Conservation (phyloP, 2,113 vertebrate genomes). For the Tylochromis polylepis region DNA sequence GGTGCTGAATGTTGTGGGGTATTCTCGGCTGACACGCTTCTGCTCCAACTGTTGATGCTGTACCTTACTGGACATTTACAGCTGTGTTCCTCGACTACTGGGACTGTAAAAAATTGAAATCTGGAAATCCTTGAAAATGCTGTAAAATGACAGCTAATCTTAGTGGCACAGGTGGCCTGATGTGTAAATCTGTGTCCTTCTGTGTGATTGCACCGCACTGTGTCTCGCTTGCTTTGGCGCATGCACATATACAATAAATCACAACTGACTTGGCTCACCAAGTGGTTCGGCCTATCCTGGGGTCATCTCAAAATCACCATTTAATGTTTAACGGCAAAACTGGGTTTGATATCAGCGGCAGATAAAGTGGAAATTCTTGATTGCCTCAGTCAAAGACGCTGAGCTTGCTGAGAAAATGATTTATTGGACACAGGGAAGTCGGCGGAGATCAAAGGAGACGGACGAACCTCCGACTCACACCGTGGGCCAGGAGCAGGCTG, state of each 20-base stretch:
- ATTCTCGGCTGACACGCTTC: not conserved
- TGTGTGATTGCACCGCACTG: not conserved
- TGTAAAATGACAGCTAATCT: constrained; percentile 11
- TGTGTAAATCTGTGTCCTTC: constrained; percentile 17
- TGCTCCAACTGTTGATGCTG: constrained; percentile 10
- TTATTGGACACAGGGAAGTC: constrained; percentile 58
- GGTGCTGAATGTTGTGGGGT: not conserved
- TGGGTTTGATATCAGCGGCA: constrained; percentile 41
- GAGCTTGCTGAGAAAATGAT: constrained; percentile 57
- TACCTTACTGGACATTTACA: not conserved
- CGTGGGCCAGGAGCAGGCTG: constrained; percentile 18
- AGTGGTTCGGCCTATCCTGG: not conserved
- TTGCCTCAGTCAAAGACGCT: constrained; percentile 53
- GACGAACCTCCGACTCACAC: constrained; percentile 4
- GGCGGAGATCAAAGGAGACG: constrained; percentile 56
- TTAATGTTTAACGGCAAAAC: constrained; percentile 44
- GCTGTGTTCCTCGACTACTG: not conserved
- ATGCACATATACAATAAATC: constrained; percentile 30
- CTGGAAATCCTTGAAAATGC: not conserved
- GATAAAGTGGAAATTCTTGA: constrained; percentile 55
- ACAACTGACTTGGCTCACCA: not conserved
- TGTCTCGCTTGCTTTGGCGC: not conserved
- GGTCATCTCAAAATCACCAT: constrained; percentile 58
- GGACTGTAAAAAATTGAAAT: not conserved
- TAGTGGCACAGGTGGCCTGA: not conserved